Conservation (phyloP, 2,797 vertebrate genomes). For the Brachymystax lenok region DNA sequence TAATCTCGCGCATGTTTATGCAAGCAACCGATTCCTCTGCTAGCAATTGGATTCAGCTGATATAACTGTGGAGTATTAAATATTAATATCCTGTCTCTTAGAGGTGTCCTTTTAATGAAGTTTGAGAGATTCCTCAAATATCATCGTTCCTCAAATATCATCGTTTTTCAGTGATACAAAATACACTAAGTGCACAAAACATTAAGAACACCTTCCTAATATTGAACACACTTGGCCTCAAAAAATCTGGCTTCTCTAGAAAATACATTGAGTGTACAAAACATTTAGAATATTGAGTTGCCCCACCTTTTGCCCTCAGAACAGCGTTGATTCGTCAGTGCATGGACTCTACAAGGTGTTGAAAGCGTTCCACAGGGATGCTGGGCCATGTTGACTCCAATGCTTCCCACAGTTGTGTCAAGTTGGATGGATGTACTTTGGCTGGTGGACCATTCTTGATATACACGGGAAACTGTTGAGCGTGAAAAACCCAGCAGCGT, state of each 20-base stretch:
- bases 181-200: background rate
- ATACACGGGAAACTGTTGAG: too few species aligned
- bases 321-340: too few species aligned
- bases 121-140: constrained; percentile 50
- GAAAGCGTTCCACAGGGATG: too few species aligned
- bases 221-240: background rate
- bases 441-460: too few species aligned
- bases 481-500: too few species aligned
- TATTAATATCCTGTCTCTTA: constrained; percentile 62
- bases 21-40: constrained; percentile 43
- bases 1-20: constrained; percentile 50
- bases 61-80: constrained; percentile 58
- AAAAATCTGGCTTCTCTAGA: constrained; percentile 6
- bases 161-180: constrained; percentile 33
- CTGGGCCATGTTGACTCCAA: too few species aligned
- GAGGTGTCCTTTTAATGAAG: constrained; percentile 55
- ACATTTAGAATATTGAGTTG: too few species aligned
- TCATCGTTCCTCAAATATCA: constrained; percentile 50
- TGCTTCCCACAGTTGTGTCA: too few species aligned
- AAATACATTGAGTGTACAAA: background rate
- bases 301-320: too few species aligned
- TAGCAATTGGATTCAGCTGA: constrained; percentile 47
- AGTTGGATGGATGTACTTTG: too few species aligned
- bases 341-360: too few species aligned
- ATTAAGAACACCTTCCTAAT: too few species aligned